Evolutionary conservation across 2,797 vertebrate genomes (phyloP).

Genomic region (Neomorphus geoffroyi): DNA sequence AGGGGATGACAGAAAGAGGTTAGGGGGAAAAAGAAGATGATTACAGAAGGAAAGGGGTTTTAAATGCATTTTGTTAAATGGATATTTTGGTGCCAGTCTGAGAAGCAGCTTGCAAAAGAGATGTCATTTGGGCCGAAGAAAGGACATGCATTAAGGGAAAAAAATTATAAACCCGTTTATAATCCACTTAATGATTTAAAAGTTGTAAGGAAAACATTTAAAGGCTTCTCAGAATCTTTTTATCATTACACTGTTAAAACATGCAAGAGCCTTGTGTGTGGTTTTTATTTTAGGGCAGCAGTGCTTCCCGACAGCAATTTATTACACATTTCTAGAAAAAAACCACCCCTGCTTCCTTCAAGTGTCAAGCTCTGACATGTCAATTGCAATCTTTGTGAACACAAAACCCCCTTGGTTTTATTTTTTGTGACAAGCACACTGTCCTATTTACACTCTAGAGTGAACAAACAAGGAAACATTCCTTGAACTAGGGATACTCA

Average conservation of each 20-base stretch:
- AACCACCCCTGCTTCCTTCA: background rate
- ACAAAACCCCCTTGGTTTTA: background rate
- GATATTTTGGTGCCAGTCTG: background rate
- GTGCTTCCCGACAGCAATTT: background rate
- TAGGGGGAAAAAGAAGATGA: background rate
- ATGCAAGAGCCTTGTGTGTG: background rate
- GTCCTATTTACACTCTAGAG: conserved; percentile 6
- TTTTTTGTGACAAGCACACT: conserved; percentile 16
- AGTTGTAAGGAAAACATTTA: background rate
- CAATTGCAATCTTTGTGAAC: background rate
- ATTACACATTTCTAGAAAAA: background rate
- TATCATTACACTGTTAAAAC: background rate
- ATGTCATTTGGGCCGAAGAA: background rate
- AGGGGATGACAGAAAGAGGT: conserved; percentile 47
- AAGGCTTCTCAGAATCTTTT: background rate
- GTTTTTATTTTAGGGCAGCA: background rate
- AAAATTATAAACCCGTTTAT: background rate
- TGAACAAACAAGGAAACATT: background rate
- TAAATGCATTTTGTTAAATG: conserved; percentile 26
- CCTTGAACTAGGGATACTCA: background rate
- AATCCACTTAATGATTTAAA: background rate
- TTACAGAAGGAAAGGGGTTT: background rate
- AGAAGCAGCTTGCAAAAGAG: background rate
- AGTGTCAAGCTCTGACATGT: conserved; percentile 10
- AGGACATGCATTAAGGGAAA: background rate